Evolutionary conservation across 2,797 vertebrate species (phyloP).

Genomic region (Antrozous pallidus): DNA sequence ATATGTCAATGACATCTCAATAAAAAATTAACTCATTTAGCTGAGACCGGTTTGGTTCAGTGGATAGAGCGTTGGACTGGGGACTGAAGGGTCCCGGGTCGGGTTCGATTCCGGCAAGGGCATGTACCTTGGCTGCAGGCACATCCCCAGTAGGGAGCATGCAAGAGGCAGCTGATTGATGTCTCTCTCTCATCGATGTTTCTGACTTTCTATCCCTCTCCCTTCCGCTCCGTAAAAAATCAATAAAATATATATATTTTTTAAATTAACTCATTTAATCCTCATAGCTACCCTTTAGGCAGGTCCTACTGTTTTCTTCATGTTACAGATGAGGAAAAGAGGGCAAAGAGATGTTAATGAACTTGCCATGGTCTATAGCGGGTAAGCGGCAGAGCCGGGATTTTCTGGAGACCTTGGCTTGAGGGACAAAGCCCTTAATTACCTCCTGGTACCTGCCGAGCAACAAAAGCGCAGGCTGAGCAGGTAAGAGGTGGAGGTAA

Average conservation of each 20-base stretch:
- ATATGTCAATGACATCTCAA: neutral
- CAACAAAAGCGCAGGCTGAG: neutral
- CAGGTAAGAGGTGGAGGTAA: neutral
- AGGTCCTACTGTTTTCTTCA: neutral
- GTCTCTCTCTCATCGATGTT: too few relatives aligned
- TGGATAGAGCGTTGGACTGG: too few relatives aligned
- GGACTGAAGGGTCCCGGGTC: too few relatives aligned
- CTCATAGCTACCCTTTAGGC: neutral
- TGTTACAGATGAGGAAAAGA: neutral
- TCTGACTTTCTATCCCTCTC: too few relatives aligned
- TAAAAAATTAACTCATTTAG: neutral
- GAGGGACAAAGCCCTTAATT: neutral
- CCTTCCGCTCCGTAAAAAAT: too few relatives aligned
- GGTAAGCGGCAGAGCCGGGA: neutral
- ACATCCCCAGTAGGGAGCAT: too few relatives aligned
- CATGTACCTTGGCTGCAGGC: too few relatives aligned
- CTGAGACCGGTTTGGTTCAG: too few relatives aligned
- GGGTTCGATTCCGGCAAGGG: too few relatives aligned
- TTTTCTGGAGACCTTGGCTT: neutral
- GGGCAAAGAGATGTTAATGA: neutral
- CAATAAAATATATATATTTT: too few relatives aligned
- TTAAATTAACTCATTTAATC: neutral
- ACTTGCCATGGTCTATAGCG: too few relatives aligned
- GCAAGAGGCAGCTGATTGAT: too few relatives aligned
- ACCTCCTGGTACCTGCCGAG: neutral